Percentiles rank a stretch among this genome's conserved stretches.
Conservation (phyloP, 1,140 invertebrate genomes). For the Neodiprion lecontei region DNA sequence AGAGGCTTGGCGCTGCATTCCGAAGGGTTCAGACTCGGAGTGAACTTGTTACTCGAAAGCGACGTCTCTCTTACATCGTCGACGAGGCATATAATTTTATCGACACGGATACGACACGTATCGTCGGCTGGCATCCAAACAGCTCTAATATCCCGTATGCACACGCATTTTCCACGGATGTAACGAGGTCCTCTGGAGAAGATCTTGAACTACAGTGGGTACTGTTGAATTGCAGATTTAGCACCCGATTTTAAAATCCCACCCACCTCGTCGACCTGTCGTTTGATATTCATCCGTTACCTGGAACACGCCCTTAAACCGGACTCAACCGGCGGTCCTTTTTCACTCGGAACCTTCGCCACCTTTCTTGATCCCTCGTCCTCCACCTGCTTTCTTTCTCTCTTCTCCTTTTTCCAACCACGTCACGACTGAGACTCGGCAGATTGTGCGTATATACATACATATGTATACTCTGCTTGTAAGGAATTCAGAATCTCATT, state of each 20-base stretch:
- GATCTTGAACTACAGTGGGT: not conserved
- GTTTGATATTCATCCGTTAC: not conserved
- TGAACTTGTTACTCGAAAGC: not conserved
- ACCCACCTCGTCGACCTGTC: not conserved
- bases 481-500: not conserved
- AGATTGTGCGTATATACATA: too few relatives aligned
- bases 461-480: not conserved
- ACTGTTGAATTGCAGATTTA: not conserved
- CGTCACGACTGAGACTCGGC: not conserved
- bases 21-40: not conserved
- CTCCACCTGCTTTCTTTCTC: not conserved
- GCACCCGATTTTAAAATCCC: not conserved
- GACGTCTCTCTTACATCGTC: not conserved
- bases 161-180: too few relatives aligned
- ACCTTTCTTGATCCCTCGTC: not conserved
- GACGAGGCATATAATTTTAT: too few relatives aligned
- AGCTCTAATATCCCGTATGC: too few relatives aligned
- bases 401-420: not conserved
- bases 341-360: not conserved
- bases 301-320: not conserved
- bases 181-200: too few relatives aligned
- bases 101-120: not conserved
- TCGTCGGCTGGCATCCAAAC: not conserved
- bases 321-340: not conserved
- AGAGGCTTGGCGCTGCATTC: not conserved